Evolutionary conservation across 2,888 invertebrate species (phyloP), one percentile per base, ranked within the genome.

Genomic region (Julus scandinavius): DNA sequence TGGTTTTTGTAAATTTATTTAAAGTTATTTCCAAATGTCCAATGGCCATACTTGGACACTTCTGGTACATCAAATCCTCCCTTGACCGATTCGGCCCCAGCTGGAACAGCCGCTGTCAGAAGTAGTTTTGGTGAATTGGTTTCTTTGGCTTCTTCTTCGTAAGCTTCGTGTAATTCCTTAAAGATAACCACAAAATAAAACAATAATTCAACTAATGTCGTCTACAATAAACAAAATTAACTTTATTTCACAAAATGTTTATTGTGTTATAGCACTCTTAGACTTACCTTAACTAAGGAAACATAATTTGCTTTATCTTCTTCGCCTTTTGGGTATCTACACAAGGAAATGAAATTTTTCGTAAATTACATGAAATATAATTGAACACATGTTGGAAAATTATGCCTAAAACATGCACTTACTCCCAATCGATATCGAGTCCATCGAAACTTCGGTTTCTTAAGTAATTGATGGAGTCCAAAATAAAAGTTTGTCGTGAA

Each of bases 281-380:
- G 29, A 88, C 58, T 63, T 86, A 89, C 89, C 87, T 87, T 98
- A 84, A 98, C 93, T 49, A 98, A 93, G 88, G 96, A 93, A n/a
- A 97, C 97, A 91, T 94, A 98, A 93, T 98, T 98, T 93, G 97
- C 97, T 93, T 98, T 98, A 91, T 98, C 98, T 17, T 97, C 97
- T 0, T 95, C 94, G 15, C 98, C 98, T 92, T 97, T 97, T 0
- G 98, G 98, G 92, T 98, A 98, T 92, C 72, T 72, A 2, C 6
- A 72, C 7, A 29, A 29, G 29, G 7, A 72, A 29, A 2, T 1
- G 29, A 9, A 29, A n/a, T 63, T 63, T 54, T 54, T 3, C 3
- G 11, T 13, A 9, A 9, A 54, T 54, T 13, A 9, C 11, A 54
- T 3, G 5, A 29, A 29, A 29, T 29, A 45, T 5, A 45, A 45